Conservation (phyloP, 2,888 invertebrate species). For the Phyto melanocephala region DNA sequence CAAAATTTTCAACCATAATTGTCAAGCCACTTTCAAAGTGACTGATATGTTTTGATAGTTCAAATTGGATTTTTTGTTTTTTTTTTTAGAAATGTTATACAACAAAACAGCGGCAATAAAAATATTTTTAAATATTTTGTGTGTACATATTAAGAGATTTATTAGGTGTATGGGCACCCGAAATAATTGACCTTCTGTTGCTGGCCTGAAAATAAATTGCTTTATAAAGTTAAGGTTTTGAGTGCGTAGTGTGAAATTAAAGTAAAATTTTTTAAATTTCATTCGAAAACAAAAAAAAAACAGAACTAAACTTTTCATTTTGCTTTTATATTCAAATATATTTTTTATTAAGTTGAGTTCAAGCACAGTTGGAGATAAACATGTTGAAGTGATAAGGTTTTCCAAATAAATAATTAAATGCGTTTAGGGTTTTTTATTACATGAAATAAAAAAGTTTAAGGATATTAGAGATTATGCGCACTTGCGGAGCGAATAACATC, state of each 20-base stretch:
- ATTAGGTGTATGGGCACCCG: background rate
- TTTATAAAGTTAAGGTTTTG: constrained; percentile 5
- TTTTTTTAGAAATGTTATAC: background rate
- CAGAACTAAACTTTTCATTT: constrained; percentile 3
- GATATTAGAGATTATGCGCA: no score
- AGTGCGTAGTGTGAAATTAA: constrained; percentile 6
- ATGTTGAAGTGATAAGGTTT: no score
- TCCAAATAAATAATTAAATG: no score
- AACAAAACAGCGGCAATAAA: background rate
- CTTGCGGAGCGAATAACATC: no score
- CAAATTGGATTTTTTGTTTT: background rate
- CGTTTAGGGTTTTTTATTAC: no score
- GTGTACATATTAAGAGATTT: background rate
- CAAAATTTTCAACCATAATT: constrained; percentile 17
- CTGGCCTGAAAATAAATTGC: constrained; percentile 9
- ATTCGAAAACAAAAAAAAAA: no score
- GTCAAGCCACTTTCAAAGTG: background rate
- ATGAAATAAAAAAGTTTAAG: no score
- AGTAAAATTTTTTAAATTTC: constrained; percentile 21
- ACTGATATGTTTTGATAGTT: constrained; percentile 30
- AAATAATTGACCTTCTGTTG: constrained; percentile 20
- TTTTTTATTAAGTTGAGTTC: no score
- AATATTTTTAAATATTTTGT: background rate
- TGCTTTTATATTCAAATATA: no score
- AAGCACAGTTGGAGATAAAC: no score